Evolutionary conservation across 2,797 vertebrate genomes (phyloP), one percentile per base, ranked within the genome.

Genomic region (Anomalospiza imberbis): DNA sequence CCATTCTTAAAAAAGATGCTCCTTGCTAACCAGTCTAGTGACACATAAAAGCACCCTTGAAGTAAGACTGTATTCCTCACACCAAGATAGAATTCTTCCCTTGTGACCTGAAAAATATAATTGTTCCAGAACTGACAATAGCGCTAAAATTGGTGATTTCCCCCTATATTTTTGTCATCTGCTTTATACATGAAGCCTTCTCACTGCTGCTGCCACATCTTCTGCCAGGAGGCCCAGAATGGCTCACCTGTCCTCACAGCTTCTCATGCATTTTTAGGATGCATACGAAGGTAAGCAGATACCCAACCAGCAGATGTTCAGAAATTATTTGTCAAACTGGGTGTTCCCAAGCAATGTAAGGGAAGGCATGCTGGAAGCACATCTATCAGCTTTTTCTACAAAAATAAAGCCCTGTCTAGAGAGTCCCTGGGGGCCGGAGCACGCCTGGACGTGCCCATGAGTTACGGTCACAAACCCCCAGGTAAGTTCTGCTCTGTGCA

Each of bases 11-110:
- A 92, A 96, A 93, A 91, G 76, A 95, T 95, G 94, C 90, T 96
- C 89, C 92, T 96, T 95, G 94, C 82, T 86, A 95, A 78, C 47
- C 79, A 73, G 88, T 84, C 91, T 95, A 94, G 85, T 63, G 2
- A 95, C 89, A 93, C 85, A 82, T 75, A 89, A 95, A 95, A 96
- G 88, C 89, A 95, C 92, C 91, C 89, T 86, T 91, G 70, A 93
- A 94, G 26, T 88, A 89, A 93, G 91, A 91, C 76, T 88, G 40
- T 80, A 73, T 93, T 96, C 88, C 88, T 96, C 87, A 94, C 60
- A 93, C 55, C 66, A 70, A 94, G 91, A 84, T 92, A 70, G 83
- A 91, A 73, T 75, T 89, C 63, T 91, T 90, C 82, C 87, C 76
- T 88, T 26, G 7, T 77, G 68, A 93, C 94, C 93, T 78, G 66